Evolutionary conservation across 2,113 vertebrate species (phyloP).

Genomic region (Balaenoptera acutorostrata): DNA sequence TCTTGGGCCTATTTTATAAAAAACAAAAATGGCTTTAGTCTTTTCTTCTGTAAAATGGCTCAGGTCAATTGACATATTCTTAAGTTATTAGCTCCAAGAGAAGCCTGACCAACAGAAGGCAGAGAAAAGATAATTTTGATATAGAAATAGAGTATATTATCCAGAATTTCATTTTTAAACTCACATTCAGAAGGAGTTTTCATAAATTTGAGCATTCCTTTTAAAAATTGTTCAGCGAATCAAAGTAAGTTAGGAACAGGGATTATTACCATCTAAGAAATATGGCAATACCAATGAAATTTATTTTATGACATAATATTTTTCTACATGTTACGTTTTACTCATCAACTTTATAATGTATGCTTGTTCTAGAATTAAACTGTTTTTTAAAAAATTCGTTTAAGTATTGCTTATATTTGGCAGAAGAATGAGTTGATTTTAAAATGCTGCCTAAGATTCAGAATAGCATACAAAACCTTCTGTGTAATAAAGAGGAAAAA

Average conservation of each 20-base stretch:
- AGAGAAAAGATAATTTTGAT: neutral
- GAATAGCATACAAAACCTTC: neutral
- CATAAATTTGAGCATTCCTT: neutral
- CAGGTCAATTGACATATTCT: neutral
- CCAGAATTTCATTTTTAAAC: neutral
- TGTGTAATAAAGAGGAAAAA: neutral
- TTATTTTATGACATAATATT: neutral
- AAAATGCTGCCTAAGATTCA: neutral
- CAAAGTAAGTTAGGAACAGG: neutral
- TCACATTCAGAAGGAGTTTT: neutral
- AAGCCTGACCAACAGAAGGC: neutral
- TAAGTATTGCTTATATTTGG: neutral
- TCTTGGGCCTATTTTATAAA: neutral
- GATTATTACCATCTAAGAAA: neutral
- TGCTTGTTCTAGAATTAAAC: neutral
- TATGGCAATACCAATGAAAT: neutral
- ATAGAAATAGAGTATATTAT: neutral
- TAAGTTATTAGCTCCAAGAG: neutral
- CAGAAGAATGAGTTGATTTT: neutral
- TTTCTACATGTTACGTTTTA: neutral
- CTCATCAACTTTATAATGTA: neutral
- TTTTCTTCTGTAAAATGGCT: neutral
- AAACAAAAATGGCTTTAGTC: neutral
- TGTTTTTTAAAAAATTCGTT: neutral
- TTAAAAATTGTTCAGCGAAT: neutral